Percentiles rank a stretch among this genome's conserved stretches.
Conservation (phyloP, 1,140 invertebrate genomes). For the Drosophila chauvacae region DNA sequence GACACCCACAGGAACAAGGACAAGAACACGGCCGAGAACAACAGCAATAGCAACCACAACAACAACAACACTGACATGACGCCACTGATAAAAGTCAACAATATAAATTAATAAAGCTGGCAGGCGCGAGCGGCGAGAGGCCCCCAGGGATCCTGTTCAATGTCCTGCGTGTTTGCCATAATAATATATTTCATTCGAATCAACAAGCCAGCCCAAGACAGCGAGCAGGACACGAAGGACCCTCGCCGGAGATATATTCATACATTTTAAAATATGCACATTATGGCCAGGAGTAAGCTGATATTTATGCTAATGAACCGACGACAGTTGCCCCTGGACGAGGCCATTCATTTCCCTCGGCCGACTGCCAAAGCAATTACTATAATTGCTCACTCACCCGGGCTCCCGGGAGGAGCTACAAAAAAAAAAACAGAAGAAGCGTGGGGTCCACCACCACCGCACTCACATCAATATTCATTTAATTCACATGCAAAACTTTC, state of each 20-base stretch:
- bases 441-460: slow-evolving; percentile 5
- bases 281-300: slow-evolving; percentile 77
- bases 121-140: slow-evolving; percentile 54
- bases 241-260: slow-evolving; percentile 40
- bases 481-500: slow-evolving; percentile 53
- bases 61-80: slow-evolving; percentile 58
- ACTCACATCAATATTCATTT: slow-evolving; percentile 62
- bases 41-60: background rate
- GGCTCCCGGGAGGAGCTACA: background rate
- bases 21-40: slow-evolving; percentile 11
- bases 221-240: slow-evolving; percentile 8
- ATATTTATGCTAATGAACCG: slow-evolving; percentile 82
- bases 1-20: slow-evolving; percentile 11
- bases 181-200: slow-evolving; percentile 81
- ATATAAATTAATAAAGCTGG: slow-evolving; percentile 83
- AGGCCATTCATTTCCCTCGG: slow-evolving; percentile 56
- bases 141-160: slow-evolving; percentile 57
- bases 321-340: slow-evolving; percentile 50
- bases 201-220: slow-evolving; percentile 65
- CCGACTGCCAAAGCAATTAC: slow-evolving; percentile 71
- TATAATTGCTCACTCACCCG: slow-evolving; percentile 70
- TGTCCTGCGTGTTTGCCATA: slow-evolving; percentile 78
- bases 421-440: background rate
- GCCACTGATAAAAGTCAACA: slow-evolving; percentile 80
- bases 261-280: slow-evolving; percentile 76